phyloP scores from a whole-genome alignment of 2,888 invertebrate genomes.

The Diplolepis rosae region DNA sequence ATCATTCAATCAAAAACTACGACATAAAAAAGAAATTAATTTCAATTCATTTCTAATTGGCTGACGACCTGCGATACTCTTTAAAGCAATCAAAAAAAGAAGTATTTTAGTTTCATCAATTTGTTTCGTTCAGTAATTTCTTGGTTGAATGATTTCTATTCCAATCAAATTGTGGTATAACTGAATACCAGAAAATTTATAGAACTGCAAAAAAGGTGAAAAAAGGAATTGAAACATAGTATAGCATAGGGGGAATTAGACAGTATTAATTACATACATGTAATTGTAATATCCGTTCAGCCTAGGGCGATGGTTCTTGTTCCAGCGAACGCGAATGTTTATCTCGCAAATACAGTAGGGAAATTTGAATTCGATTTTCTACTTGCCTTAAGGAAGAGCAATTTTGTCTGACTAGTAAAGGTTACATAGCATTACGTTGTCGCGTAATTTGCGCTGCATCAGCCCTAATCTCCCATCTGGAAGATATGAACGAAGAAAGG shows the following conservation, averaged over 20 bases:
- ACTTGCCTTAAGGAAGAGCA: conserved; percentile 40
- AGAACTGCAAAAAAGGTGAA: conserved; percentile 23
- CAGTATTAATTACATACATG: conserved; percentile 25
- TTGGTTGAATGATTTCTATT: too few species aligned
- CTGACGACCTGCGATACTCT: too few species aligned
- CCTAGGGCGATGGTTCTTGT: conserved; percentile 40
- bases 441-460: conserved; percentile 40
- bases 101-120: too few species aligned
- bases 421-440: conserved; percentile 34
- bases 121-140: too few species aligned
- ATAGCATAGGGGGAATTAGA: conserved; percentile 9
- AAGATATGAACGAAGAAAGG: neutral
- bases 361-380: conserved; percentile 66
- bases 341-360: conserved; percentile 61
- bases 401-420: conserved; percentile 38
- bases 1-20: too few species aligned
- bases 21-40: too few species aligned
- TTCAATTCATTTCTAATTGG: too few species aligned
- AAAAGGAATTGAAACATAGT: conserved; percentile 12
- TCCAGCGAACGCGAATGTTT: conserved; percentile 60
- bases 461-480: neutral
- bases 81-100: too few species aligned
- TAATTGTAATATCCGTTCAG: conserved; percentile 43
- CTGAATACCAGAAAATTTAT: too few species aligned
- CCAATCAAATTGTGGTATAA: too few species aligned